A percentile compares a stretch with the other conserved stretches of the same genome.
These are phyloP conservation scores for Pithys albifrons DNA, from an alignment of 2,113 vertebrate species.

Conservation along the genomic window DNA sequence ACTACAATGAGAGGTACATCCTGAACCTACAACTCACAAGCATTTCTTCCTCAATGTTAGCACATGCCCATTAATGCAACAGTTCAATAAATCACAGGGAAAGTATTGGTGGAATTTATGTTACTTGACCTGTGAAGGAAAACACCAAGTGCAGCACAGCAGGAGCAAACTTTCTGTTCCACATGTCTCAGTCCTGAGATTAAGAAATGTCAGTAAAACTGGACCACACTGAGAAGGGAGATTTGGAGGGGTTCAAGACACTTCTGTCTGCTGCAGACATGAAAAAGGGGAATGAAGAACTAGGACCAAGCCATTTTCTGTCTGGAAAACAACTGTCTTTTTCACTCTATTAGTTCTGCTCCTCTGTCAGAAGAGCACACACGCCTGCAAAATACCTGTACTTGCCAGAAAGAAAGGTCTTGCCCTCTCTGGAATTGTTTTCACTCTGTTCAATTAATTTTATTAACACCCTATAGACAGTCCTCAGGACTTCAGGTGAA, in stretches of 20 bases:
- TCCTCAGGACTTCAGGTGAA: neutral
- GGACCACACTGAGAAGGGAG: neutral
- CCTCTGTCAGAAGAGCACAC: neutral
- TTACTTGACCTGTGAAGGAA: neutral
- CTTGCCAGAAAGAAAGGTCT: slow-evolving; percentile 16
- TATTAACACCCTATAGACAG: neutral
- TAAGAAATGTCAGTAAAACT: neutral
- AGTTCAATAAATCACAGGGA: neutral
- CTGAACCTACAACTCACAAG: neutral
- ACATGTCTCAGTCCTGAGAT: neutral
- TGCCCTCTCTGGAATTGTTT: neutral
- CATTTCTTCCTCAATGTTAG: neutral
- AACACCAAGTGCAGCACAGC: neutral
- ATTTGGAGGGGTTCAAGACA: neutral
- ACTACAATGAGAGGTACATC: neutral
- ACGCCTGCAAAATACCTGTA: neutral
- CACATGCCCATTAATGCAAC: neutral
- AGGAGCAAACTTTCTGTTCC: neutral
- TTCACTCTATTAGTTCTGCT: neutral
- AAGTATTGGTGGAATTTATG: neutral
- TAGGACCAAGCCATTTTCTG: neutral
- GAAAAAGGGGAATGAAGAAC: neutral
- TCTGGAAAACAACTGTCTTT: neutral
- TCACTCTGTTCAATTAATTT: slow-evolving; percentile 5
- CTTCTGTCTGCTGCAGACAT: neutral